Evolutionary conservation across 2,113 vertebrate genomes (phyloP).

Genomic region (Phyllostomus discolor): DNA sequence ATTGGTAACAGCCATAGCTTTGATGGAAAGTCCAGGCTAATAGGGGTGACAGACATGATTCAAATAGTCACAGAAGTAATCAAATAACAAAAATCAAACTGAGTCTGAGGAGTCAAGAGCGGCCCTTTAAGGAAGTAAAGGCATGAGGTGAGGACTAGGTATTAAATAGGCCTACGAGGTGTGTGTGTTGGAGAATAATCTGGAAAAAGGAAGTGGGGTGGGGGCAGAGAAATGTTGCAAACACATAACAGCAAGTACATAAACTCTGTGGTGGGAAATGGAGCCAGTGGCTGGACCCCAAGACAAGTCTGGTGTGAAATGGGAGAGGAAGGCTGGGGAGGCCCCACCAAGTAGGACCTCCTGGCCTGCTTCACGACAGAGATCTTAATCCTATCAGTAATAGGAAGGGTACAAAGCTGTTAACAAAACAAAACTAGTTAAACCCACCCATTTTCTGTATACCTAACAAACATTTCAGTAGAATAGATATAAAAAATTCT

Average conservation of each 20-base stretch:
- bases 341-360: not conserved
- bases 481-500: not conserved
- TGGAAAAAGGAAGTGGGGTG: not conserved
- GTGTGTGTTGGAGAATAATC: too few relatives aligned
- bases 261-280: not conserved
- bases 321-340: not conserved
- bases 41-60: not conserved
- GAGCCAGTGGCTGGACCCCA: not conserved
- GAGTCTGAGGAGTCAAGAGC: not conserved
- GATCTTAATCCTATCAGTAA: not conserved
- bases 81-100: not conserved
- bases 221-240: not conserved
- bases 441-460: not conserved
- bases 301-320: not conserved
- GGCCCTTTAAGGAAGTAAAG: not conserved
- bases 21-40: not conserved
- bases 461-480: not conserved
- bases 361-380: not conserved
- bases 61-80: not conserved
- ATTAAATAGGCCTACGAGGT: not conserved
- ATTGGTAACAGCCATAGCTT: not conserved
- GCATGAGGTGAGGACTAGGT: not conserved
- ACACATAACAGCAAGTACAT: not conserved
- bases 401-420: not conserved
- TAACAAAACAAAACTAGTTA: not conserved